These are phyloP conservation scores for Tetraneura akinire DNA, from an alignment of 1,140 invertebrate genomes.

Conservation along the genomic window DNA sequence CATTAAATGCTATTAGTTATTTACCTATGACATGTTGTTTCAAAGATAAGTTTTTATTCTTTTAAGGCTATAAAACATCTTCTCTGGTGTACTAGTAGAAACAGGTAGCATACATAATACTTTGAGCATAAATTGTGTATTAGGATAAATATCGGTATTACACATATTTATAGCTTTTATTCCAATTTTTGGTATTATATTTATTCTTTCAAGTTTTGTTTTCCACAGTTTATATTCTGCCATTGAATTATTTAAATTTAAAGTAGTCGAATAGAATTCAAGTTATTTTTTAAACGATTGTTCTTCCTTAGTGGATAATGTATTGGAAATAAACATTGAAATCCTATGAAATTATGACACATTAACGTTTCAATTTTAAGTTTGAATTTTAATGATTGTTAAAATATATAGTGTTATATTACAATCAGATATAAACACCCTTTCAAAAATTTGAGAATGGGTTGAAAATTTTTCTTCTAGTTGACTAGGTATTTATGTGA, in stretches of 20 bases:
- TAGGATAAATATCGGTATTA: neutral
- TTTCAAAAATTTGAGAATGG: constrained; percentile 15
- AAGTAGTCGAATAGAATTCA: neutral
- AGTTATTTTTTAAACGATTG: neutral
- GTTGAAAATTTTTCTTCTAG: neutral
- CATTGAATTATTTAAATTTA: too few relatives aligned
- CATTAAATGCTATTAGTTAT: too few relatives aligned
- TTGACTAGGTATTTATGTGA: too few relatives aligned
- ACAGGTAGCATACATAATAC: neutral
- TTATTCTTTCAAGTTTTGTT: too few relatives aligned
- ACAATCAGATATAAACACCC: neutral
- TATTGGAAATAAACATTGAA: constrained; percentile 30
- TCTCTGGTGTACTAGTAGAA: neutral
- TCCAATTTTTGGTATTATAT: neutral
- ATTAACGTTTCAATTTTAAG: too few relatives aligned
- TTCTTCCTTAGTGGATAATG: too few relatives aligned
- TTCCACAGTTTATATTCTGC: too few relatives aligned
- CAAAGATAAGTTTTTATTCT: neutral
- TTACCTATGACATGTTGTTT: neutral
- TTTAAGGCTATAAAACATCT: neutral
- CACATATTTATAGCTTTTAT: neutral
- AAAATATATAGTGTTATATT: neutral
- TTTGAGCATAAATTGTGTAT: neutral
- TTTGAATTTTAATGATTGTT: too few relatives aligned
- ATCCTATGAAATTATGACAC: too few relatives aligned